Evolutionary conservation across 2,797 vertebrate genomes (phyloP).

Genomic region (Lepilemur ruficaudatus): DNA sequence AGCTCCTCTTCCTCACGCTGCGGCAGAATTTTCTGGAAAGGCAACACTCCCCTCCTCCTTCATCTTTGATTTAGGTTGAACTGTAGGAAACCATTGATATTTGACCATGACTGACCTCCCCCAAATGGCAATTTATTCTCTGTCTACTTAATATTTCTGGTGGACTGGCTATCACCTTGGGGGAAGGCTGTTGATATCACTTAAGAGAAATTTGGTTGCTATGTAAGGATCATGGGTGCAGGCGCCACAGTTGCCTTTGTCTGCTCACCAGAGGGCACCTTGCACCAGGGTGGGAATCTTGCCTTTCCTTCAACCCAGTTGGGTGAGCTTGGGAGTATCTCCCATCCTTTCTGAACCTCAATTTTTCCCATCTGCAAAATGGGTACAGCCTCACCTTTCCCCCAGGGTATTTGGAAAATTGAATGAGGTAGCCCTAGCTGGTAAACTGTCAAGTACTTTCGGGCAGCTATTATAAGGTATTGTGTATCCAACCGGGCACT

Average conservation of each 20-base stretch:
- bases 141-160: background rate
- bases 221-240: background rate
- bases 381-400: background rate
- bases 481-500: background rate
- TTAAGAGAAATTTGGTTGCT: background rate
- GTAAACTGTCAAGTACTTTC: background rate
- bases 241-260: background rate
- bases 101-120: background rate
- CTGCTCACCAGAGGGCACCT: background rate
- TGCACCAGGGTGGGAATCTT: background rate
- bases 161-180: background rate
- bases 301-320: background rate
- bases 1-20: background rate
- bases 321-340: background rate
- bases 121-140: background rate
- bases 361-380: slow-evolving; percentile 9
- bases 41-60: background rate
- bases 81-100: background rate
- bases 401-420: background rate
- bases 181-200: background rate
- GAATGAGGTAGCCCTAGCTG: background rate
- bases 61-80: background rate
- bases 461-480: background rate
- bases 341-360: background rate
- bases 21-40: slow-evolving; percentile 72